These are phyloP conservation scores for western clawed frog (Xenopus tropicalis) DNA, from an alignment of 2,113 vertebrate species.

Conservation along the genomic window UCB_Xtro_10.0 CM004450.2:111408001-111408500, in stretches of 20 bases:
- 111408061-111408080: not conserved
- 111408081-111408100: constrained; percentile 42
- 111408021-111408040: constrained; percentile 93
- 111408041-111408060: constrained; percentile 56
- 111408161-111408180: constrained; percentile 53
- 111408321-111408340: constrained; percentile 53
- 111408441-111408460: constrained; percentile 50
- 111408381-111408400: constrained; percentile 61
- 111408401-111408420: constrained; percentile 61
- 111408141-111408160: constrained; percentile 56
- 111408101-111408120: constrained; percentile 14
- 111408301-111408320: constrained; percentile 58
- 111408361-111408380: constrained; percentile 67
- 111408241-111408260: constrained; percentile 39
- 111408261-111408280: constrained; percentile 51
- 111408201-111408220: constrained; percentile 50
- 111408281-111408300: constrained; percentile 63
- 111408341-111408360: constrained; percentile 55
- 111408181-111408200: constrained; percentile 53
- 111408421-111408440: constrained; percentile 25
- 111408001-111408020: constrained; percentile 99
- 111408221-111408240: constrained; percentile 51
- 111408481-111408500: constrained; percentile 72
- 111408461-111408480: constrained; percentile 65
- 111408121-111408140: constrained; percentile 8